phyloP scores from a whole-genome alignment of 2,888 invertebrate genomes.

The Ochropleura leucogaster region DNA sequence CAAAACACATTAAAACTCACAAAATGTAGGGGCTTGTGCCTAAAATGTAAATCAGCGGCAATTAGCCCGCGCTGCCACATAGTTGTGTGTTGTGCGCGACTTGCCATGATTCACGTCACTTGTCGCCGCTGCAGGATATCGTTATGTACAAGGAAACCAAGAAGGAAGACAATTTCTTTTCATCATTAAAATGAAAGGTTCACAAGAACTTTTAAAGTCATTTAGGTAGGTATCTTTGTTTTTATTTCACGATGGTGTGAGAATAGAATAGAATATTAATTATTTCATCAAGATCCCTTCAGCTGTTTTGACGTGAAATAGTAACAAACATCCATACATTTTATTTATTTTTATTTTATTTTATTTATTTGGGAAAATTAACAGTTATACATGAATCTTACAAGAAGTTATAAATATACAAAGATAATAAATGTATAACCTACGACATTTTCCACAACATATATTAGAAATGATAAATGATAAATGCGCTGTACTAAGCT shows the following conservation, averaged over 20 bases:
- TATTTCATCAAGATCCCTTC: not conserved
- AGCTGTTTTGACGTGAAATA: no score
- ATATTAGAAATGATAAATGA: no score
- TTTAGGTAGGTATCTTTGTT: not conserved
- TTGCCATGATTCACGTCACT: slow-evolving; percentile 44
- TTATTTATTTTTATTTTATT: no score
- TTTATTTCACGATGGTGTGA: not conserved
- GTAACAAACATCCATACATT: no score
- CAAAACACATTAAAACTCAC: slow-evolving; percentile 37
- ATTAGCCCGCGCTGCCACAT: slow-evolving; percentile 51
- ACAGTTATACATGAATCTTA: no score
- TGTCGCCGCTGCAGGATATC: slow-evolving; percentile 28
- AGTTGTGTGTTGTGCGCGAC: slow-evolving; percentile 39
- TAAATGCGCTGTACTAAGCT: no score
- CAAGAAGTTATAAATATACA: no score
- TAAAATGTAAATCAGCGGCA: slow-evolving; percentile 55
- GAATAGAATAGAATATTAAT: not conserved
- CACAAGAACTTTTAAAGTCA: not conserved
- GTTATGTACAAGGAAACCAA: slow-evolving; percentile 10
- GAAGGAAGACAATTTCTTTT: not conserved
- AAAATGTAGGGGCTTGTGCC: slow-evolving; percentile 25
- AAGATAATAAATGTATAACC: no score
- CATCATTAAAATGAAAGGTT: not conserved
- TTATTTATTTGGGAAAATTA: no score
- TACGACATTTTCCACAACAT: no score